These are phyloP conservation scores for Pelecanus crispus DNA, from an alignment of 2,113 vertebrate genomes.

Conservation along the genomic window DNA sequence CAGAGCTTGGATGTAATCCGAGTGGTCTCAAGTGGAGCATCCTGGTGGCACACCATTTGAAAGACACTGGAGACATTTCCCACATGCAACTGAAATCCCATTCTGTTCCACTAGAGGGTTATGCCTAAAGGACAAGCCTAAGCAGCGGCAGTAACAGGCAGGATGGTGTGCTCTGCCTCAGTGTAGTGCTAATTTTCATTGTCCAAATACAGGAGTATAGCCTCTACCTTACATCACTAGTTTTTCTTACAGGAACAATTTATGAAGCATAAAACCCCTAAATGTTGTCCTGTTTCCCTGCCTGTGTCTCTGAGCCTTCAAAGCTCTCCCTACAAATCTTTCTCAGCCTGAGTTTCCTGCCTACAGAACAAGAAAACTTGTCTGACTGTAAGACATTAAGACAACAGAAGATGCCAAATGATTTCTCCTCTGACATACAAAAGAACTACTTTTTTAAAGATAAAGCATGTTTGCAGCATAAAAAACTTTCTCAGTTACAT, in stretches of 20 bases:
- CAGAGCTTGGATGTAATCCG: rapidly evolving
- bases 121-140: not conserved
- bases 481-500: no score
- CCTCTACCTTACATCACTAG: not conserved
- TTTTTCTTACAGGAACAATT: not conserved
- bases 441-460: not conserved
- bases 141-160: not conserved
- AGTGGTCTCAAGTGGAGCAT: not conserved
- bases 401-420: not conserved
- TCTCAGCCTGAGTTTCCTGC: not conserved
- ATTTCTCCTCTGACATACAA: not conserved
- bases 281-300: not conserved
- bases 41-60: rapidly evolving
- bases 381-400: not conserved
- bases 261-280: not conserved
- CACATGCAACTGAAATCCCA: conserved; percentile 10
- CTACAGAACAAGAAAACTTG: not conserved
- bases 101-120: conserved; percentile 46
- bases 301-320: not conserved
- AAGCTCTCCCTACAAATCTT: not conserved
- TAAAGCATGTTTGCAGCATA: not conserved
- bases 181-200: not conserved
- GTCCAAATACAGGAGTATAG: not conserved
- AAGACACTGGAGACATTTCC: not conserved
- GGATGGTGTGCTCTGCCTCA: not conserved